These are phyloP conservation scores for Dufourea novaeangliae DNA, from an alignment of 1,140 invertebrate genomes.

Conservation along the genomic window DNA sequence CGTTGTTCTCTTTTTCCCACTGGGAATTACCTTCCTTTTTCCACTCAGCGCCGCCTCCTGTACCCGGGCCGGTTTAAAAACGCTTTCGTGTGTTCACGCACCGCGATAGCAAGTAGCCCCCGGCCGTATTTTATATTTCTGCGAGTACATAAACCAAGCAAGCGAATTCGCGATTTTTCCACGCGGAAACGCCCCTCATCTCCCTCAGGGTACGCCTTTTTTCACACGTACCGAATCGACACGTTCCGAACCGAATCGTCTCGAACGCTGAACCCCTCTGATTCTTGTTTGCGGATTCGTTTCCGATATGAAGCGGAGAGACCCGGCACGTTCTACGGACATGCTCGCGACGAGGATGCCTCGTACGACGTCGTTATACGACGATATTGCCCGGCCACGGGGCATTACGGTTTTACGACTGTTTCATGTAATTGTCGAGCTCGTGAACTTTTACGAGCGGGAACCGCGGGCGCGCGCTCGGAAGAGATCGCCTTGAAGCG, in stretches of 20 bases:
- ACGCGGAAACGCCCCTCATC: background rate
- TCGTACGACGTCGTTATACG: conserved; percentile 57
- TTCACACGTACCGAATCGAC: no score
- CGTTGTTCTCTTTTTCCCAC: background rate
- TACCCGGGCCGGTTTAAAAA: conserved; percentile 30
- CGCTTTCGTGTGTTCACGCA: conserved; percentile 20
- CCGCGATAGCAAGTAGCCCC: conserved; percentile 9
- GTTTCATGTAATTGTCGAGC: conserved; percentile 79
- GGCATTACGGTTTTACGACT: conserved; percentile 78
- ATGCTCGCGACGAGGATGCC: conserved; percentile 16
- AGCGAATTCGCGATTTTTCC: conserved; percentile 40
- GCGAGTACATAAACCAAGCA: background rate
- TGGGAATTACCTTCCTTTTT: conserved; percentile 10
- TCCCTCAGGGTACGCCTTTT: background rate
- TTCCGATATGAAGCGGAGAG: conserved; percentile 25
- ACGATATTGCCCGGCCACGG: conserved; percentile 56
- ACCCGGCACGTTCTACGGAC: background rate
- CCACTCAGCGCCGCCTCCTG: background rate
- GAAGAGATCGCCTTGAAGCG: conserved; percentile 50
- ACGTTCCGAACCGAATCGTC: conserved; percentile 2
- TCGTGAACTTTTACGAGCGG: conserved; percentile 79
- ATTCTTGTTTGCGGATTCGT: conserved; percentile 35
- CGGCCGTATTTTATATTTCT: conserved; percentile 23
- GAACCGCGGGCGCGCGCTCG: conserved; percentile 43
- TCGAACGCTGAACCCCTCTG: no score